phyloP scores from a whole-genome alignment of 2,888 invertebrate species.

The Sarcophaga carnaria region DNA sequence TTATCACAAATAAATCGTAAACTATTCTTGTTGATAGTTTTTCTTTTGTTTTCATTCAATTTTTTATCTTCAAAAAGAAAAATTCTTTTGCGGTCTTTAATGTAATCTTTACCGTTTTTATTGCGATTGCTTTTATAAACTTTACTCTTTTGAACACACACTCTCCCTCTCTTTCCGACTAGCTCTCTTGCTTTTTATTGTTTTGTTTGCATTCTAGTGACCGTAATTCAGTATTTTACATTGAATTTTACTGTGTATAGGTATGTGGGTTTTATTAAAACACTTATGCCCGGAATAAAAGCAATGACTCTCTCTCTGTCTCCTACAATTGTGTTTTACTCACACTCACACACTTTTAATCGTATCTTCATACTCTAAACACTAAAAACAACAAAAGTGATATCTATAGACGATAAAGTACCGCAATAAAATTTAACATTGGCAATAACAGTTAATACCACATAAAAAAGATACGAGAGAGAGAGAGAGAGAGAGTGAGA shows the following conservation, averaged over 20 bases:
- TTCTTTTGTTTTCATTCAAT: no score
- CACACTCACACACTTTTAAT: background rate
- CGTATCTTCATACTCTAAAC: background rate
- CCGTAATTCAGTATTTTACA: background rate
- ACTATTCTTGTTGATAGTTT: no score
- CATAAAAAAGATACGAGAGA: no score
- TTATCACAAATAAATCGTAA: no score
- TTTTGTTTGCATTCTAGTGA: background rate
- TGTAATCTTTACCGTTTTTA: background rate
- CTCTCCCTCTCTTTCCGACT: background rate
- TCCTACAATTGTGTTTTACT: no score
- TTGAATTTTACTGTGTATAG: background rate
- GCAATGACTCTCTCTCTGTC: no score
- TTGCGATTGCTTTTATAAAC: background rate
- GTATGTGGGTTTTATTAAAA: no score
- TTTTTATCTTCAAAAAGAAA: no score
- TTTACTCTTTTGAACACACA: background rate
- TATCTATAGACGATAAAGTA: constrained; percentile 18
- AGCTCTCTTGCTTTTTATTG: background rate
- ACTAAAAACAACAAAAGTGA: background rate
- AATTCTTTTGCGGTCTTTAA: no score
- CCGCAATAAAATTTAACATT: constrained; percentile 28
- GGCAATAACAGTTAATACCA: no score
- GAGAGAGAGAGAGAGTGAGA: background rate
- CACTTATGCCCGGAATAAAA: no score